A percentile compares a stretch with the other conserved stretches of the same genome.
Evolutionary conservation across 2,888 invertebrate species (phyloP).

Genomic region (Thymelicus sylvestris): DNA sequence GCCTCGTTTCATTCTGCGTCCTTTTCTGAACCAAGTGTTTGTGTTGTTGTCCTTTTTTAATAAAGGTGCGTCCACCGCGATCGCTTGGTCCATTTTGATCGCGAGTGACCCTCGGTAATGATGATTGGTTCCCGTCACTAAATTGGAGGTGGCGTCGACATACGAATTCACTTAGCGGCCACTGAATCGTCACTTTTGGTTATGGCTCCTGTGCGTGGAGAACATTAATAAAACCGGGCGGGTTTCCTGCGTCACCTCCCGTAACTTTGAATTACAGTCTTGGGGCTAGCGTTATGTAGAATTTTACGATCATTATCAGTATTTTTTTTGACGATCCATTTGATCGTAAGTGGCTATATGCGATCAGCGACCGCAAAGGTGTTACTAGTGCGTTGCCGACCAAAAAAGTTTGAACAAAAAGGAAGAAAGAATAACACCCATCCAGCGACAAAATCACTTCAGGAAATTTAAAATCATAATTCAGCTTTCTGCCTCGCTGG

Average conservation of each 20-base stretch:
- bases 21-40: constrained; percentile 44
- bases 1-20: constrained; percentile 52
- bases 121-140: constrained; percentile 76
- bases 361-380: no score
- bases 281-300: not conserved
- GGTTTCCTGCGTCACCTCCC: constrained; percentile 23
- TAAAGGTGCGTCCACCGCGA: constrained; percentile 62
- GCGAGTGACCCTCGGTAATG: constrained; percentile 60
- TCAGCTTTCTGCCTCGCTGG: no score
- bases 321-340: not conserved
- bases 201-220: constrained; percentile 42
- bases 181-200: constrained; percentile 49
- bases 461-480: no score
- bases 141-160: constrained; percentile 77
- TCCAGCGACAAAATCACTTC: no score
- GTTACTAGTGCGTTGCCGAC: no score
- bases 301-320: not conserved
- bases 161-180: constrained; percentile 78
- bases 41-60: constrained; percentile 51
- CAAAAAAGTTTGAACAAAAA: no score
- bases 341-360: no score
- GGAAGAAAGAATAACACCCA: no score
- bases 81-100: constrained; percentile 58
- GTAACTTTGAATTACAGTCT: constrained; percentile 25
- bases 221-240: constrained; percentile 45